Conservation (phyloP, 2,888 invertebrate species). For the Ochlodes sylvanus region DNA sequence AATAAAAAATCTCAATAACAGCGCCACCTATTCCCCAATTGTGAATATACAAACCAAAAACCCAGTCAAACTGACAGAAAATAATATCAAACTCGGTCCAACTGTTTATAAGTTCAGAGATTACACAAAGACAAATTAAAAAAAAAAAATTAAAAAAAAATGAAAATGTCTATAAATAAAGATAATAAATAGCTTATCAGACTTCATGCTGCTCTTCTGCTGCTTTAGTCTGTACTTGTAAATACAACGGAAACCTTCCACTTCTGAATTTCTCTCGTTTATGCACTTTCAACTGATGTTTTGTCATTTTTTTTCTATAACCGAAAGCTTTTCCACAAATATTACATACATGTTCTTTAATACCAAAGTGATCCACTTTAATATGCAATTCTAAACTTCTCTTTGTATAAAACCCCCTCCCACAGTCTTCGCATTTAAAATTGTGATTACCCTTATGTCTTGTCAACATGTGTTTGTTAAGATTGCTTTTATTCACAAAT, state of each 20-base stretch:
- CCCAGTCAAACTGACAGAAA: too few relatives aligned
- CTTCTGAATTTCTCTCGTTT: conserved; percentile 69
- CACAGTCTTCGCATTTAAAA: conserved; percentile 70
- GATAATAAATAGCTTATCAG: neutral
- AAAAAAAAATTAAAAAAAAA: too few relatives aligned
- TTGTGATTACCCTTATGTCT: conserved; percentile 63
- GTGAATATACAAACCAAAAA: too few relatives aligned
- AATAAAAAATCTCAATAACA: too few relatives aligned
- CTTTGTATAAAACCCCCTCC: conserved; percentile 68
- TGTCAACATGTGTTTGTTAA: conserved; percentile 69
- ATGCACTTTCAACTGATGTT: conserved; percentile 74
- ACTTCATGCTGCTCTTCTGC: conserved; percentile 52
- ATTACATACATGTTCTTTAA: conserved; percentile 72
- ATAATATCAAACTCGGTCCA: too few relatives aligned
- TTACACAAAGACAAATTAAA: too few relatives aligned
- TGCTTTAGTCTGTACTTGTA: conserved; percentile 63
- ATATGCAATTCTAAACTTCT: conserved; percentile 66
- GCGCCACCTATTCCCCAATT: too few relatives aligned
- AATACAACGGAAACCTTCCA: conserved; percentile 71
- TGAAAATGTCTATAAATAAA: too few relatives aligned
- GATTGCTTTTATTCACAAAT: conserved; percentile 74
- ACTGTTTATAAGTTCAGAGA: too few relatives aligned
- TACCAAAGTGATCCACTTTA: conserved; percentile 73
- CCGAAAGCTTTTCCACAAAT: conserved; percentile 75
- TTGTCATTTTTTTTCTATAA: conserved; percentile 76